Evolutionary conservation across 1,140 invertebrate species (phyloP).

Genomic region (Bathynomus jamesi): DNA sequence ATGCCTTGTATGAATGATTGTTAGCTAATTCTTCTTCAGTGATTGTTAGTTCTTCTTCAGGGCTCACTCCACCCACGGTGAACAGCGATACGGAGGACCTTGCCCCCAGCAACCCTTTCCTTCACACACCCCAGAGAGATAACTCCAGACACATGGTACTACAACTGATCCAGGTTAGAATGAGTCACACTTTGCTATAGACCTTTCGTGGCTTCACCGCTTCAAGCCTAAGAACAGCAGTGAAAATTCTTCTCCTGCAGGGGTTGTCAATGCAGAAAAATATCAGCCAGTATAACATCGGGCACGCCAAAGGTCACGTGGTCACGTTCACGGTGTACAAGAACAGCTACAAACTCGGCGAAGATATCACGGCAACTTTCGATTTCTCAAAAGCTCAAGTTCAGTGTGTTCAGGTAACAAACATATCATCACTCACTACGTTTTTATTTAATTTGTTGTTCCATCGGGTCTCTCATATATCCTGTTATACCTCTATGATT

Average conservation of each 20-base stretch:
- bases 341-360: constrained; percentile 85
- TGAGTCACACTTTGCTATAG: too few species aligned
- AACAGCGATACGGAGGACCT: constrained; percentile 76
- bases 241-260: constrained; percentile 19
- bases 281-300: constrained; percentile 31
- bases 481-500: too few species aligned
- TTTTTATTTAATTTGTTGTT: too few species aligned
- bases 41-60: too few species aligned
- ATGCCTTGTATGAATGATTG: too few species aligned
- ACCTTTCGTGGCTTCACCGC: too few species aligned
- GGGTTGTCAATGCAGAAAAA: constrained; percentile 34
- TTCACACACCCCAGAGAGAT: constrained; percentile 71
- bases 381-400: constrained; percentile 86
- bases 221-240: too few species aligned
- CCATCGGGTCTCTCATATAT: too few species aligned
- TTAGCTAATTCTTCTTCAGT: too few species aligned
- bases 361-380: constrained; percentile 93
- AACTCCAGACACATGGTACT: constrained; percentile 74
- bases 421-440: too few species aligned
- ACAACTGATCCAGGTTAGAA: constrained; percentile 70
- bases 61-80: constrained; percentile 37
- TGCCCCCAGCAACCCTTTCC: constrained; percentile 82
- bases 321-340: constrained; percentile 91
- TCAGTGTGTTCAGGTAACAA: constrained; percentile 77
- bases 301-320: constrained; percentile 63